Conservation (phyloP, 2,113 vertebrate genomes). For the Pao palembangensis region DNA sequence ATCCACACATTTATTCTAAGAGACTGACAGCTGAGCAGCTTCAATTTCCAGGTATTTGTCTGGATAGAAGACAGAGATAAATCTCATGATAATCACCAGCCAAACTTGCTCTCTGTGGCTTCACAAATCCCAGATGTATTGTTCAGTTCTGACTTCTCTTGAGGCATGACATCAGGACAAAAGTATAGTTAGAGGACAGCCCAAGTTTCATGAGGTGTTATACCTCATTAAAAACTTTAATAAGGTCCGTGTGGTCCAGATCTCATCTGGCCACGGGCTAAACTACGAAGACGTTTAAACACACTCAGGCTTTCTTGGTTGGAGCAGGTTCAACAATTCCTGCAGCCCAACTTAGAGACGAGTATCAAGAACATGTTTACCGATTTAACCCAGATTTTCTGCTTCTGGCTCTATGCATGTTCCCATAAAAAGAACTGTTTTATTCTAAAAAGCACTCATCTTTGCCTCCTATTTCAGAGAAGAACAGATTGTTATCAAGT, state of each 20-base stretch:
- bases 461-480: not conserved
- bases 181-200: not conserved
- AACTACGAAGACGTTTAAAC: not conserved
- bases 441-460: not conserved
- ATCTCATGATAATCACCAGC: not conserved
- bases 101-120: constrained; percentile 4
- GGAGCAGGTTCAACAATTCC: not conserved
- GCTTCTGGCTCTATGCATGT: not conserved
- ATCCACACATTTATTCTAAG: not conserved
- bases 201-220: constrained; percentile 16
- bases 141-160: constrained; percentile 6
- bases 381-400: not conserved
- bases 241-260: constrained; percentile 9
- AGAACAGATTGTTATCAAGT: not conserved
- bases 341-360: not conserved
- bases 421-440: not conserved
- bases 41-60: not conserved
- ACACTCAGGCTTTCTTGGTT: not conserved
- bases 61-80: not conserved
- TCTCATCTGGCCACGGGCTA: not conserved
- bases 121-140: constrained; percentile 26
- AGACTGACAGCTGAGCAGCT: not conserved
- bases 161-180: constrained; percentile 1
- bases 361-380: not conserved
- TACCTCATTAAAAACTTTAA: constrained; percentile 22